phyloP scores from a whole-genome alignment of 2,888 invertebrate genomes.

The Lycaena phlaeas region DNA sequence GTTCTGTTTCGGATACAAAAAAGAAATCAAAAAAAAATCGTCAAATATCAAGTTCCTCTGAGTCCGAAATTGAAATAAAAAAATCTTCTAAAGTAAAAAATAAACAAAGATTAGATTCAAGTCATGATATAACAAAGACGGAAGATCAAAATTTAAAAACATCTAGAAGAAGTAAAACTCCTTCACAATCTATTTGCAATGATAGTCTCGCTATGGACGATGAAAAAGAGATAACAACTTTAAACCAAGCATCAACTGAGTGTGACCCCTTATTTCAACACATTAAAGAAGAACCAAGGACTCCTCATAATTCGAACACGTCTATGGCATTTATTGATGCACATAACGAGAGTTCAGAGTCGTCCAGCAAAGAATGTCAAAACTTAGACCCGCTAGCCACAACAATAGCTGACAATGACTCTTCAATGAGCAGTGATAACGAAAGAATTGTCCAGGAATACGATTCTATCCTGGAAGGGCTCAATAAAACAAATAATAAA shows the following conservation, averaged over 20 bases:
- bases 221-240: conserved; percentile 48
- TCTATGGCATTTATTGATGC: conserved; percentile 38
- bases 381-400: conserved; percentile 42
- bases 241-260: conserved; percentile 25
- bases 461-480: conserved; percentile 40
- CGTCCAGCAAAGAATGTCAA: conserved; percentile 28
- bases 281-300: conserved; percentile 46
- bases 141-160: conserved; percentile 10
- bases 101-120: conserved; percentile 45
- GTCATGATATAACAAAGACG: conserved; percentile 26
- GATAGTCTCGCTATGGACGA: conserved; percentile 25
- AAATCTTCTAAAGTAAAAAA: conserved; percentile 33
- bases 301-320: conserved; percentile 38
- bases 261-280: conserved; percentile 39
- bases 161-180: conserved; percentile 27
- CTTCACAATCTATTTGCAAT: conserved; percentile 33
- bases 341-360: conserved; percentile 28
- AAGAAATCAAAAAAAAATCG: conserved; percentile 31
- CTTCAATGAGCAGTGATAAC: conserved; percentile 44
- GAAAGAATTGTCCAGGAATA: conserved; percentile 51
- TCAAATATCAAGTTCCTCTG: conserved; percentile 34
- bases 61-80: conserved; percentile 33
- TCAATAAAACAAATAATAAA: conserved; percentile 35
- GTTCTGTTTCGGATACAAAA: conserved; percentile 15
- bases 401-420: conserved; percentile 25